These are phyloP conservation scores for Gonioctena quinquepunctata DNA, from an alignment of 1,140 invertebrate genomes.

Conservation along the genomic window DNA sequence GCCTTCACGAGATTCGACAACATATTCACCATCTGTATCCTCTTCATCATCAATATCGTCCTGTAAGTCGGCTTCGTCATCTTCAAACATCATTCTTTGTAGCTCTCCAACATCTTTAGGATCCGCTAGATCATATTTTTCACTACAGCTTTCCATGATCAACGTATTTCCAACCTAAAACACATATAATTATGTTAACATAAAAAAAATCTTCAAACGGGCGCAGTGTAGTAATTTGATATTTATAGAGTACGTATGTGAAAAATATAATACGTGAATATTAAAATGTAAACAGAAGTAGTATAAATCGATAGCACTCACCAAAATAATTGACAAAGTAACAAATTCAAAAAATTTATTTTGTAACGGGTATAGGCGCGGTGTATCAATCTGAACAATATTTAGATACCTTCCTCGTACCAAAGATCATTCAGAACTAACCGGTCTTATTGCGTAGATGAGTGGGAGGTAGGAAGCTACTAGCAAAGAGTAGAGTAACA, in stretches of 20 bases:
- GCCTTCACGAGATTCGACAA: slow-evolving; percentile 7
- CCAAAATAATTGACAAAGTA: neutral
- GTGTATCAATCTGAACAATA: neutral
- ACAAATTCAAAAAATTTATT: neutral
- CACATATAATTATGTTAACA: neutral
- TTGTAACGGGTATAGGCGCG: neutral
- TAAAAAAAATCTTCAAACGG: too few relatives aligned
- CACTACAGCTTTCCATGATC: neutral
- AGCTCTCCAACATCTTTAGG: neutral
- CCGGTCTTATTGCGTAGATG: neutral
- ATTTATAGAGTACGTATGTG: too few relatives aligned
- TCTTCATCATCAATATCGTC: slow-evolving; percentile 7
- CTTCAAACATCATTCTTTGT: neutral
- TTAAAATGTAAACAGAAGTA: neutral
- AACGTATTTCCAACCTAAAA: neutral
- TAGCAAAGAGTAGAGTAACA: too few relatives aligned
- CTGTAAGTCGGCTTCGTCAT: neutral
- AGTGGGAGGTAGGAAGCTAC: too few relatives aligned
- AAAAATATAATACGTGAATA: too few relatives aligned
- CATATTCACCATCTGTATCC: slow-evolving; percentile 9
- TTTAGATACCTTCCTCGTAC: neutral
- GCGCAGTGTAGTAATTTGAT: too few relatives aligned
- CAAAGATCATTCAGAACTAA: neutral
- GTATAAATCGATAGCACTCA: neutral
- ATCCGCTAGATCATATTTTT: neutral